Percentiles rank a stretch among this genome's conserved stretches.
These are phyloP conservation scores for Myiotriccus ornatus DNA, from an alignment of 2,797 vertebrate genomes.

Conservation along the genomic window DNA sequence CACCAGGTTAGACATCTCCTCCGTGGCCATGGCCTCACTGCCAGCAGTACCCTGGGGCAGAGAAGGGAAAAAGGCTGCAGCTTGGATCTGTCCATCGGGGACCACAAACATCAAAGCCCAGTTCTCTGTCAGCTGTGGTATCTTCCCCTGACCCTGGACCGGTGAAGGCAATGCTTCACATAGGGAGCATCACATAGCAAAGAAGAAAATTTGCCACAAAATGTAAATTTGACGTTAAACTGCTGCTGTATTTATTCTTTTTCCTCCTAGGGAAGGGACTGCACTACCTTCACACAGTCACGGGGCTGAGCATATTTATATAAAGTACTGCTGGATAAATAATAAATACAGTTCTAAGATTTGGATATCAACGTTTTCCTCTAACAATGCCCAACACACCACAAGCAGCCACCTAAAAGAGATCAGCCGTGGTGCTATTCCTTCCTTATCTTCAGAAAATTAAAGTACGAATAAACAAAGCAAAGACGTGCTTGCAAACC, in stretches of 20 bases:
- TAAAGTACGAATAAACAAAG: not conserved
- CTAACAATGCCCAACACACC: not conserved
- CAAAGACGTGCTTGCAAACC: not conserved
- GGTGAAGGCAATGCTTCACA: not conserved
- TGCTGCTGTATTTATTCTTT: not conserved
- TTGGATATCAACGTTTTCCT: not conserved
- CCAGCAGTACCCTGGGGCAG: slow-evolving; percentile 89
- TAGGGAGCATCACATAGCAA: not conserved
- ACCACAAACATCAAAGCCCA: not conserved
- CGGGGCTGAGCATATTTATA: not conserved
- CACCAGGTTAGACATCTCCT: slow-evolving; percentile 98
- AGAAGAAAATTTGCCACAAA: not conserved
- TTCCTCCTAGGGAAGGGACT: not conserved
- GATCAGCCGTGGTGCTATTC: not conserved
- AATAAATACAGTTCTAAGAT: not conserved
- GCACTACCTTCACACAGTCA: not conserved
- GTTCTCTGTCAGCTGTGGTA: rapidly evolving
- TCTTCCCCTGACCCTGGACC: not conserved
- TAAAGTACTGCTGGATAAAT: not conserved
- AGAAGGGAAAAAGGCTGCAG: not conserved
- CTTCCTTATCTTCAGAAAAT: not conserved
- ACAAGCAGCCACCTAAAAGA: not conserved
- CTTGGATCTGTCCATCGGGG: not conserved
- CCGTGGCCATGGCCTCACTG: slow-evolving; percentile 93
- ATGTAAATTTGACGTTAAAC: not conserved